Conservation (phyloP, 1,140 invertebrate species). For the Drosophila prosaltans region DNA sequence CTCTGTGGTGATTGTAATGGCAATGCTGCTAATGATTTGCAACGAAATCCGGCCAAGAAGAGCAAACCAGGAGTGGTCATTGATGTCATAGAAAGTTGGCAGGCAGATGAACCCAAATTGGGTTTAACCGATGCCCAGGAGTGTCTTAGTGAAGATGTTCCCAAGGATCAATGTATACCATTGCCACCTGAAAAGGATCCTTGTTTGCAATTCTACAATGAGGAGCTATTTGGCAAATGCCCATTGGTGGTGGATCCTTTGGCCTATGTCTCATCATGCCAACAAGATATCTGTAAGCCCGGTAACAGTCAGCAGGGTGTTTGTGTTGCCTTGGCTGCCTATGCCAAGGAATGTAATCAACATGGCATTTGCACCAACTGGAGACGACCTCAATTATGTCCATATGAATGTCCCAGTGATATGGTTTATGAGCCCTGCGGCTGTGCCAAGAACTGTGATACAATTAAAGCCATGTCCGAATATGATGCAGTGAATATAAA, state of each 20-base stretch:
- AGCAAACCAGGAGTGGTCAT: constrained; percentile 38
- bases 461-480: constrained; percentile 70
- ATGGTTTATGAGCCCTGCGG: constrained; percentile 88
- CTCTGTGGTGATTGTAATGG: constrained; percentile 91
- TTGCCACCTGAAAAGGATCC: constrained; percentile 85
- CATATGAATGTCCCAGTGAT: constrained; percentile 85
- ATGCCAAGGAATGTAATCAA: constrained; percentile 88
- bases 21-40: constrained; percentile 86
- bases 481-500: constrained; percentile 83
- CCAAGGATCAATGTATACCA: constrained; percentile 84
- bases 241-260: constrained; percentile 88
- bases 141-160: constrained; percentile 73
- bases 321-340: constrained; percentile 88
- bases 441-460: constrained; percentile 89
- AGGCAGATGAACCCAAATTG: constrained; percentile 84
- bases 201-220: constrained; percentile 87
- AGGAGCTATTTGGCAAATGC: constrained; percentile 88
- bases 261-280: constrained; percentile 87
- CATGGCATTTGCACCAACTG: constrained; percentile 89
- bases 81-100: constrained; percentile 87
- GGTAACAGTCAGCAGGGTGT: constrained; percentile 84
- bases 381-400: constrained; percentile 87
- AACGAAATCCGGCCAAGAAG: constrained; percentile 82
- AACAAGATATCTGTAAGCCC: constrained; percentile 86
- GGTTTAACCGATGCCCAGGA: constrained; percentile 61